Evolutionary conservation across 2,113 vertebrate genomes (phyloP).

Genomic region (Promerops cafer): DNA sequence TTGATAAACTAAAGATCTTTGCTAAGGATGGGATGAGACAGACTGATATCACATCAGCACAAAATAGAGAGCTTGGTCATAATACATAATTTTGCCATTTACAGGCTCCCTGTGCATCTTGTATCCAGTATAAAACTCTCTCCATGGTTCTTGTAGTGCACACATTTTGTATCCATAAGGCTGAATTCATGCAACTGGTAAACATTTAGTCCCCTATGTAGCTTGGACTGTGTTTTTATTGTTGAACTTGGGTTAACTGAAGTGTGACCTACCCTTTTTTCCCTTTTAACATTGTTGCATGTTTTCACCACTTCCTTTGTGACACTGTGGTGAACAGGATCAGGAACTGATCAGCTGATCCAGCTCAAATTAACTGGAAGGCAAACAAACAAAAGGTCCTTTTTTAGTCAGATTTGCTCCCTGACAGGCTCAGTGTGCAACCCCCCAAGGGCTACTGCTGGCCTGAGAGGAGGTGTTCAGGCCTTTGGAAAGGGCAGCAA

Average conservation of each 20-base stretch:
- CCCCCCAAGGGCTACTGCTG: background rate
- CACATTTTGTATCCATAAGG: background rate
- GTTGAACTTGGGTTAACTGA: background rate
- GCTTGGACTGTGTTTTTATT: background rate
- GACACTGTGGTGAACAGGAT: background rate
- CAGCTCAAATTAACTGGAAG: conserved; percentile 21
- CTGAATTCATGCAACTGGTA: background rate
- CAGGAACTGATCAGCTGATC: conserved; percentile 27
- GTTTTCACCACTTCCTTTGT: conserved; percentile 20
- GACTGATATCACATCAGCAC: background rate
- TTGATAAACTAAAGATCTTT: background rate
- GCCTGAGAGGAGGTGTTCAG: background rate
- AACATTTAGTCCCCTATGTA: background rate
- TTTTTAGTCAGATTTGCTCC: conserved; percentile 5
- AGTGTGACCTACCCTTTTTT: background rate
- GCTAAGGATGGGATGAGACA: background rate
- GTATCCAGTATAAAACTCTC: background rate
- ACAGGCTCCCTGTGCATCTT: background rate
- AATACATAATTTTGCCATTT: background rate
- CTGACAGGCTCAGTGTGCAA: background rate
- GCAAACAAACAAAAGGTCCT: conserved; percentile 29
- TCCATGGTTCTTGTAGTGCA: background rate
- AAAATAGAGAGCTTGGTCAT: background rate
- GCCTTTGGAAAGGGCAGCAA: background rate
- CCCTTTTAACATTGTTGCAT: background rate